Percentiles rank a stretch among this genome's conserved stretches.
These are phyloP conservation scores for Pygoscelis antarcticus DNA, from an alignment of 2,113 vertebrate species.

Conservation along the genomic window DNA sequence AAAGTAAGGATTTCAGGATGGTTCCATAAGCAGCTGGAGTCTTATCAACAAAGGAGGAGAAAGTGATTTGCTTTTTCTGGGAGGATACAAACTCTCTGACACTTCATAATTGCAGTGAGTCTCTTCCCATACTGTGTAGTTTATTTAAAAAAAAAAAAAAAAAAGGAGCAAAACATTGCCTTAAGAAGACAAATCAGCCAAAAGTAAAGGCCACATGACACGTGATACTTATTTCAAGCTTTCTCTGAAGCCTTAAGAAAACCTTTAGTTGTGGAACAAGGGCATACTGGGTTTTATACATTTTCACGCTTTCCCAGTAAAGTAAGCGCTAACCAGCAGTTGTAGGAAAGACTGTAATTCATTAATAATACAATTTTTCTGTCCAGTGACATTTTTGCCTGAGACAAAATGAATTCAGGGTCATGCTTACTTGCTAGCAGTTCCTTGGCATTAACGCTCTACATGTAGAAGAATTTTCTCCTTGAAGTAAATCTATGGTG, in stretches of 20 bases:
- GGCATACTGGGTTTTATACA: not conserved
- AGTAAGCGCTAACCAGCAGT: not conserved
- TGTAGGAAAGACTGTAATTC: not conserved
- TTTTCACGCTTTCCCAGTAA: not conserved
- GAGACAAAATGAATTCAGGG: not conserved
- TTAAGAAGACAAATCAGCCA: not conserved
- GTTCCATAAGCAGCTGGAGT: not conserved
- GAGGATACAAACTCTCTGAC: not conserved
- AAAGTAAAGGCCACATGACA: not conserved
- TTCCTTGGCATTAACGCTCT: not conserved
- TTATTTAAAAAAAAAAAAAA: not conserved
- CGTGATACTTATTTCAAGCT: not conserved
- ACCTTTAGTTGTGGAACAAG: not conserved
- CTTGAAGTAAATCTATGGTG: not conserved
- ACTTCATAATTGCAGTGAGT: not conserved
- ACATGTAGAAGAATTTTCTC: not conserved
- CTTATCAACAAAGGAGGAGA: not conserved
- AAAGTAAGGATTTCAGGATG: not conserved
- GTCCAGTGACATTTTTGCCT: not conserved
- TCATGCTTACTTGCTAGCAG: not conserved
- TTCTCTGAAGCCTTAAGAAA: not conserved
- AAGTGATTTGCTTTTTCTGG: not conserved
- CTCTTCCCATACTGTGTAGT: not conserved
- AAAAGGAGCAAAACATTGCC: not conserved
- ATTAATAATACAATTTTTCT: not conserved